These are phyloP conservation scores for Incurvaria masculella DNA, from an alignment of 2,888 invertebrate species.

Conservation along the genomic window DNA sequence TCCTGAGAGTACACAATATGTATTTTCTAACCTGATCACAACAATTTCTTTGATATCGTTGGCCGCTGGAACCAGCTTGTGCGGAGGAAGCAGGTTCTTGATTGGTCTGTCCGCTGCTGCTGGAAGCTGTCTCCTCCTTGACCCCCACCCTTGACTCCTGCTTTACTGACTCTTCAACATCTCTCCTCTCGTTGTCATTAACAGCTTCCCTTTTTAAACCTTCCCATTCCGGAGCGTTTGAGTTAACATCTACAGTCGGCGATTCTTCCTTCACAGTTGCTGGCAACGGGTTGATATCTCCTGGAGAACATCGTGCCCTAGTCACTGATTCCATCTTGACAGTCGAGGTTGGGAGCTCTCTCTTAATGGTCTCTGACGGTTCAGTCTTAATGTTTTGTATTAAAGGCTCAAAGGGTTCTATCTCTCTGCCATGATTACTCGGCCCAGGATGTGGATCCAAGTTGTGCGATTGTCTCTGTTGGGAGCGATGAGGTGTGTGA, in stretches of 20 bases:
- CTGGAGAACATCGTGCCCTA: neutral
- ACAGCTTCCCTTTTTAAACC: too few relatives aligned
- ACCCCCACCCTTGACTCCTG: neutral
- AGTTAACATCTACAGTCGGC: neutral
- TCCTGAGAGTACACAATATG: too few relatives aligned
- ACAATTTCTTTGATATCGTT: neutral
- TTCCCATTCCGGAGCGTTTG: neutral
- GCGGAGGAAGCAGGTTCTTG: neutral
- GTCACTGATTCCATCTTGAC: neutral
- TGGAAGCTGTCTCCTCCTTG: neutral
- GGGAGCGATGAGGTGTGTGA: conserved; percentile 19
- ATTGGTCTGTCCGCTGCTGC: neutral
- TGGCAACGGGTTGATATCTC: neutral
- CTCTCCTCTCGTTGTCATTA: too few relatives aligned
- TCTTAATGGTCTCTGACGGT: conserved; percentile 26
- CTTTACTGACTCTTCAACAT: neutral
- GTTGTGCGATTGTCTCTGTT: conserved; percentile 21
- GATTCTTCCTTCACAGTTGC: neutral
- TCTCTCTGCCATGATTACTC: conserved; percentile 19
- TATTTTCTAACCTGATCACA: neutral
- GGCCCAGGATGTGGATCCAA: conserved; percentile 18
- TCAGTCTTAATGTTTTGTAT: conserved; percentile 19
- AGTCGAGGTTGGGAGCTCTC: conserved; percentile 19
- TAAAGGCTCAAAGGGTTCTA: conserved; percentile 15
- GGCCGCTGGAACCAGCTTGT: neutral